These are phyloP conservation scores for Clamator glandarius DNA, from an alignment of 2,797 vertebrate genomes.

Conservation along the genomic window DNA sequence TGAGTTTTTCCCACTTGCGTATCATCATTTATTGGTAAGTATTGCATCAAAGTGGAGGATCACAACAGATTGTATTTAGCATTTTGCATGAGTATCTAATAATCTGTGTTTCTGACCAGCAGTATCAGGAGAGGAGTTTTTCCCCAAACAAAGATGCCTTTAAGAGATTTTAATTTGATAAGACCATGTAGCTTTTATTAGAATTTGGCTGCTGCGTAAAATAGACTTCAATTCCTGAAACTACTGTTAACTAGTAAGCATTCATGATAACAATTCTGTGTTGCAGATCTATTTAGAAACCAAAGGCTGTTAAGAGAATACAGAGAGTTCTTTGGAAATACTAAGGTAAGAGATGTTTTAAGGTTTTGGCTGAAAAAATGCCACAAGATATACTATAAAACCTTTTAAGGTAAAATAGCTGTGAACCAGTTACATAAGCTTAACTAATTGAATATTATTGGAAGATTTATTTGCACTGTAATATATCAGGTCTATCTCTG, in stretches of 20 bases:
- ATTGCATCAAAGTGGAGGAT: not conserved
- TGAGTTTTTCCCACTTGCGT: not conserved
- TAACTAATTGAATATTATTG: not conserved
- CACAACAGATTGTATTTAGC: not conserved
- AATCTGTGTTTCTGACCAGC: not conserved
- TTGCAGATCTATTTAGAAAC: conserved; percentile 91
- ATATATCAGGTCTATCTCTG: not conserved
- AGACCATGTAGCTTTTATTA: not conserved
- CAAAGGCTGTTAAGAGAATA: conserved; percentile 94
- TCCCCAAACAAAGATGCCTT: not conserved
- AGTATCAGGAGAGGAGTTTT: not conserved
- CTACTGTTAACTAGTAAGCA: not conserved
- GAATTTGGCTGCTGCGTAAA: not conserved
- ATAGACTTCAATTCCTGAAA: not conserved
- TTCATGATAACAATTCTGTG: not conserved
- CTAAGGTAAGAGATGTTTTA: conserved; percentile 84
- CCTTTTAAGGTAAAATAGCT: not conserved
- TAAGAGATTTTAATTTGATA: too few relatives aligned
- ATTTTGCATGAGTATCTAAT: not conserved
- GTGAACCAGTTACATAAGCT: not conserved
- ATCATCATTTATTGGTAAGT: not conserved
- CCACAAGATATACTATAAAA: fast-evolving
- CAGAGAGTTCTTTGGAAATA: conserved; percentile 95
- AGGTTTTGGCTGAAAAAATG: not conserved
- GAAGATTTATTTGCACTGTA: not conserved